Percentiles rank a stretch among this genome's conserved stretches.
These are phyloP conservation scores for Rhinogobio ventralis DNA, from an alignment of 2,797 vertebrate species.

Conservation along the genomic window DNA sequence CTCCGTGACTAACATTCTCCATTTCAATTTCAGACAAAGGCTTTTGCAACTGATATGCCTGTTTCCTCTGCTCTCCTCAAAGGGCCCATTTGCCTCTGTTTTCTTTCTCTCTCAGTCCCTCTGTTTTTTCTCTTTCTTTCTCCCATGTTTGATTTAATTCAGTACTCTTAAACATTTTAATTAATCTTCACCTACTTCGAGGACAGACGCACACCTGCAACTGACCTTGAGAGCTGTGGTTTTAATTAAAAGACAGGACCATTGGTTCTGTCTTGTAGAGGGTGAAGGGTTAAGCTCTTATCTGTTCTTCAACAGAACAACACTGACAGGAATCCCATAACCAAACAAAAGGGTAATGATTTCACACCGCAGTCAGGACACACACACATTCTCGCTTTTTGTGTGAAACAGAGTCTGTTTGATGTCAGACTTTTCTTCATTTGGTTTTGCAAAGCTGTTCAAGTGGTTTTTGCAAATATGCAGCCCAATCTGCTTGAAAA, in stretches of 20 bases:
- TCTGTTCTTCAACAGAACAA: constrained; percentile 57
- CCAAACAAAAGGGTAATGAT: constrained; percentile 63
- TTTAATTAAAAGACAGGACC: constrained; percentile 76
- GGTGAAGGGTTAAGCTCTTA: constrained; percentile 65
- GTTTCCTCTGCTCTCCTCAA: constrained; percentile 63
- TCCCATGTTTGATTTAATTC: constrained; percentile 43
- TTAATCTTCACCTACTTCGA: constrained; percentile 67
- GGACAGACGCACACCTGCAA: constrained; percentile 49
- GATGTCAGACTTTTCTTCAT: neutral
- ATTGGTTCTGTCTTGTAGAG: constrained; percentile 56
- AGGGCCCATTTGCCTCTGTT: constrained; percentile 33
- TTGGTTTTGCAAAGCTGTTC: neutral
- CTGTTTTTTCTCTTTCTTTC: constrained; percentile 3
- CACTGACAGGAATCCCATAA: constrained; percentile 68
- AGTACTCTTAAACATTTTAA: constrained; percentile 70
- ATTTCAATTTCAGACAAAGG: constrained; percentile 66
- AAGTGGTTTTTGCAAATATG: neutral
- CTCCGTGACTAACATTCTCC: constrained; percentile 50
- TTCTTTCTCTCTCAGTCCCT: constrained; percentile 6
- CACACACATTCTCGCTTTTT: constrained; percentile 8
- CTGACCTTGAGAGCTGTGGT: constrained; percentile 70
- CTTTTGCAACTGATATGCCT: constrained; percentile 56
- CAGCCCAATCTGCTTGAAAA: neutral
- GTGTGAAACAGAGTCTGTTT: neutral
- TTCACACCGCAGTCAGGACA: constrained; percentile 30